Conservation (phyloP, 2,113 vertebrate species). For the Clarias batrachus region DNA sequence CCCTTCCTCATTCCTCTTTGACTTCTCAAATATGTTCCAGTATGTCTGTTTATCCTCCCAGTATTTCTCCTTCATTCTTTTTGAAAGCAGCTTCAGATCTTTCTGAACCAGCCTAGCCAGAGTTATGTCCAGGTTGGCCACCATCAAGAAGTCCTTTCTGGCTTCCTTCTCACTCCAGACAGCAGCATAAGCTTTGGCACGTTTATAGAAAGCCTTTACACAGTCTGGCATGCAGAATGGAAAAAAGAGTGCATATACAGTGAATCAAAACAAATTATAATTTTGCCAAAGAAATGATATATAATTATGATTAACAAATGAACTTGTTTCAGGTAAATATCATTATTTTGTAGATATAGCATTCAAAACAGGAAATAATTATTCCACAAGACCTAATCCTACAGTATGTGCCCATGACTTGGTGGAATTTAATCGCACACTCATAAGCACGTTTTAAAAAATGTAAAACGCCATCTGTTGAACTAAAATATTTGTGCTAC, state of each 20-base stretch:
- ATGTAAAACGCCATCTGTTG: too few species aligned
- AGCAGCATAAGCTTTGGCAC: conserved; percentile 79
- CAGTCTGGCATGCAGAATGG: conserved; percentile 69
- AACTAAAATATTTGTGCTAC: too few species aligned
- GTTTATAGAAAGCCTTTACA: conserved; percentile 83
- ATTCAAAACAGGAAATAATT: not conserved
- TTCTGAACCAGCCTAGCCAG: conserved; percentile 68
- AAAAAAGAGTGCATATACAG: not conserved
- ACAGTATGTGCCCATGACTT: too few species aligned
- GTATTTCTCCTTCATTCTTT: conserved; percentile 80
- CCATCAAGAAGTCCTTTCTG: conserved; percentile 72
- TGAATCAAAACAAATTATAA: not conserved
- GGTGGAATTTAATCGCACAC: too few species aligned
- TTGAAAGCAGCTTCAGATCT: conserved; percentile 75
- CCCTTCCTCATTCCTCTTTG: conserved; percentile 11
- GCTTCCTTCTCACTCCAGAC: conserved; percentile 83
- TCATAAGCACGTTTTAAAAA: too few species aligned
- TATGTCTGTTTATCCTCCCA: conserved; percentile 80
- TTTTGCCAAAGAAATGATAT: not conserved
- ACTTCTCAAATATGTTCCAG: conserved; percentile 75
- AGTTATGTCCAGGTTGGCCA: conserved; percentile 72
- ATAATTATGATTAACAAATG: not conserved
- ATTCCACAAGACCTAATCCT: conserved; percentile 7
- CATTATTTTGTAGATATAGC: not conserved
- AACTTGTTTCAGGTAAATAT: not conserved